phyloP scores from a whole-genome alignment of 2,888 invertebrate species.

The Miltochrista miniata region DNA sequence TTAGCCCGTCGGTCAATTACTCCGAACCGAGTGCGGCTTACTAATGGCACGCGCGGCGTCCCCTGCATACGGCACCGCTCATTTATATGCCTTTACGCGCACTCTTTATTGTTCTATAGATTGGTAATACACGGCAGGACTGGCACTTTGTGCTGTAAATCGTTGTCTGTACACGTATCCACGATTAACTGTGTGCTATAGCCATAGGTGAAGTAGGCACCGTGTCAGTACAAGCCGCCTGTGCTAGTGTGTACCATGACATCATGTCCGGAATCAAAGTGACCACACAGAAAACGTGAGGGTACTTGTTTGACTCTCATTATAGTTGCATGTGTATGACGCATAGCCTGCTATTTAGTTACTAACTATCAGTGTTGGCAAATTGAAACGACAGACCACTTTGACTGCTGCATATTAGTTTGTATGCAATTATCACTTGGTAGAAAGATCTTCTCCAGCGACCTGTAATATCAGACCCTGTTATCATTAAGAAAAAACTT shows the following conservation, averaged over 20 bases:
- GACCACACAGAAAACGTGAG: constrained; percentile 76
- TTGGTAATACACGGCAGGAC: constrained; percentile 82
- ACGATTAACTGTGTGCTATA: constrained; percentile 77
- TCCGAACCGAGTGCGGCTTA: constrained; percentile 72
- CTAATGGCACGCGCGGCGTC: constrained; percentile 75
- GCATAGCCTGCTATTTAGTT: constrained; percentile 48
- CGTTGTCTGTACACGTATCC: constrained; percentile 80
- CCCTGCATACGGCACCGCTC: constrained; percentile 74
- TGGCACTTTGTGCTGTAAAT: constrained; percentile 82
- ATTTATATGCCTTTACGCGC: constrained; percentile 74
- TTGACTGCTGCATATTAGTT: too few species aligned
- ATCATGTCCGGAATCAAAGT: constrained; percentile 76
- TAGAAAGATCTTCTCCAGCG: too few species aligned
- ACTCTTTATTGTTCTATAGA: constrained; percentile 82
- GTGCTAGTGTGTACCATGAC: constrained; percentile 72
- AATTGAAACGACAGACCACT: constrained; percentile 18
- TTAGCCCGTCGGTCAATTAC: constrained; percentile 82
- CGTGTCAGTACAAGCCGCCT: constrained; percentile 71
- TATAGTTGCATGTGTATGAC: constrained; percentile 60
- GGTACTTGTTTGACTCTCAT: constrained; percentile 63
- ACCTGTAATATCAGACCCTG: too few species aligned
- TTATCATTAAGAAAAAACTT: too few species aligned
- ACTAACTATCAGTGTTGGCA: constrained; percentile 25
- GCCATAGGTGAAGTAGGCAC: constrained; percentile 55
- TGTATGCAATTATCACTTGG: too few species aligned